Evolutionary conservation across 35 echinoderm and acorn worm genomes (phyloP), one percentile per base, ranked within the genome.

Genomic region (Heliocidaris erythrogramma): DNA sequence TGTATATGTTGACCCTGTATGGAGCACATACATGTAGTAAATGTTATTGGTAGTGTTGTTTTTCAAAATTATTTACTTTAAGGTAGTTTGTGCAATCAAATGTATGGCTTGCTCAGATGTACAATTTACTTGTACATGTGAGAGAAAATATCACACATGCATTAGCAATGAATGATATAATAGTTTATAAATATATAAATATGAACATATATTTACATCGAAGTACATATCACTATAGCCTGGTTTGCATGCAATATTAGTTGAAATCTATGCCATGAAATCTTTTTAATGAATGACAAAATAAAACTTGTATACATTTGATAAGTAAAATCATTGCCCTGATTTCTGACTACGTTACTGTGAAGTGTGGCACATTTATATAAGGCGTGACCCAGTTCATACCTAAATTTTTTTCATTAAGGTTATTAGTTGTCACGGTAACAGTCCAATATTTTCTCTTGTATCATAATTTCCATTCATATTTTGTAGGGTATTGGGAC

Each of bases 121-220:
- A 78, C 65, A 78, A 42, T 42, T 42, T 42, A 42, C 35, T 42
- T 78, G 65, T 78, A 29, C 35, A 42, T 27, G 18, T 27, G 65
- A 78, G 65, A 78, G 65, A 78, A 27, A 78, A 78, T 21, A 78
- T 3, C 65, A 2, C 18, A n/a, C 65, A 21, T 78, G 17, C 65
- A 78, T 2, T 56, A 56, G 6, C 52, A 56, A 56, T 78, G 21
- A 78, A 27, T n/a, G 27, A 78, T 78, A n/a, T n/a, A 78, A 78
- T 78, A 78, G 65, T 89, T 48, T 89, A 89, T 89, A 89, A 89
- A 89, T 89, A 89, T 89, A 89, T 89, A 89, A 89, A 89, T 89
- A 89, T 32, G 87, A 48, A 89, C 47, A 89, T 89, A 89, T 89
- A 89, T 89, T 89, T 89, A 89, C 87, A 89, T 89, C 32, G 47